Conservation (phyloP, 2,888 invertebrate genomes). For the Torymus aiolomorphi region DNA sequence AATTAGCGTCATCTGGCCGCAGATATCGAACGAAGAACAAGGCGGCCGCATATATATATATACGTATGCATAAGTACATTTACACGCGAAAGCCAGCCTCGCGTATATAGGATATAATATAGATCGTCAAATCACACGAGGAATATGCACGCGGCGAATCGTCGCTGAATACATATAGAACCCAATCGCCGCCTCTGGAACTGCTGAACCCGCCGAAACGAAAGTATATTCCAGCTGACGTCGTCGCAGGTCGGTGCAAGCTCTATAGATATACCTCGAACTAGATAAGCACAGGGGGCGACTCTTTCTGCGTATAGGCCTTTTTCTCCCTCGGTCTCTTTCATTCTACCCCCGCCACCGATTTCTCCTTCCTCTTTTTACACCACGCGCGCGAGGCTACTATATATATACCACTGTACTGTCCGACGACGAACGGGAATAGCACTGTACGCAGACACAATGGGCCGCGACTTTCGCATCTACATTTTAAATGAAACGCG, state of each 20-base stretch:
- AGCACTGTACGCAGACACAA: slow-evolving; percentile 57
- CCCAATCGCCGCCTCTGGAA: slow-evolving; percentile 27
- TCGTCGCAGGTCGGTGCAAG: slow-evolving; percentile 53
- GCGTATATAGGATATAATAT: not conserved
- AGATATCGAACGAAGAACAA: too few relatives aligned
- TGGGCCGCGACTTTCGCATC: slow-evolving; percentile 64
- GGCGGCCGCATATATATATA: too few relatives aligned
- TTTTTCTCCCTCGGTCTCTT: too few relatives aligned
- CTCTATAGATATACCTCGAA: slow-evolving; percentile 34
- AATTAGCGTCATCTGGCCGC: slow-evolving; percentile 52
- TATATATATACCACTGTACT: too few relatives aligned
- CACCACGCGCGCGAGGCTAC: too few relatives aligned
- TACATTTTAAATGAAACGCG: slow-evolving; percentile 70
- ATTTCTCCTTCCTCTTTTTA: too few relatives aligned
- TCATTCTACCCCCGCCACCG: too few relatives aligned
- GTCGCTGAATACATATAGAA: too few relatives aligned
- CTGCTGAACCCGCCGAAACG: slow-evolving; percentile 69
- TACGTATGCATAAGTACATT: too few relatives aligned
- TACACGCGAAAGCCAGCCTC: too few relatives aligned
- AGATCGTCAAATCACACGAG: not conserved
- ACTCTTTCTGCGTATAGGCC: not conserved
- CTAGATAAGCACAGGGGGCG: slow-evolving; percentile 12
- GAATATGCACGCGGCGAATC: slow-evolving; percentile 14
- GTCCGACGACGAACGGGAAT: too few relatives aligned
- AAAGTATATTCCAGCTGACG: slow-evolving; percentile 70